These are phyloP conservation scores for Cylindroiulus punctatus DNA, from an alignment of 2,888 invertebrate species.

Conservation along the genomic window DNA sequence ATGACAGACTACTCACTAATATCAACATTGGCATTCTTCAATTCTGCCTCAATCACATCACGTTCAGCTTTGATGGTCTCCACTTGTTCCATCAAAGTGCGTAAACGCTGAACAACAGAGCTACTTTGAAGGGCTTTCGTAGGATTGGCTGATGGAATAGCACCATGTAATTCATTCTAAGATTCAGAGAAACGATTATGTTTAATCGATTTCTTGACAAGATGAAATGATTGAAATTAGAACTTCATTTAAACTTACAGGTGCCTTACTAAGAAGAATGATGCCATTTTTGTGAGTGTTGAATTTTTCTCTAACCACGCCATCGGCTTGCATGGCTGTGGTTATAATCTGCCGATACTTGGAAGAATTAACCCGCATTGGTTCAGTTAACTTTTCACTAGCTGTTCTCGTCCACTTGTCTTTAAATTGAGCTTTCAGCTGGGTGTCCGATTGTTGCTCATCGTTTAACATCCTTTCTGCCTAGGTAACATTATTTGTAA, in stretches of 20 bases:
- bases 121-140: constrained; percentile 69
- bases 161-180: constrained; percentile 73
- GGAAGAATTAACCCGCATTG: constrained; percentile 85
- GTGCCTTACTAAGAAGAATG: constrained; percentile 79
- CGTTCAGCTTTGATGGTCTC: constrained; percentile 88
- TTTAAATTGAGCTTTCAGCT: constrained; percentile 88
- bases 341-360: constrained; percentile 89
- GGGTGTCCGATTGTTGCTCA: constrained; percentile 89
- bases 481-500: constrained; percentile 65
- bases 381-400: constrained; percentile 87
- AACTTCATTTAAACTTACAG: constrained; percentile 62
- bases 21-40: constrained; percentile 81
- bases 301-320: constrained; percentile 87
- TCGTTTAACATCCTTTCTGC: constrained; percentile 86
- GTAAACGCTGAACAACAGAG: constrained; percentile 75
- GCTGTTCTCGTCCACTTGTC: constrained; percentile 91
- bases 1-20: constrained; percentile 72
- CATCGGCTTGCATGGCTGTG: constrained; percentile 84
- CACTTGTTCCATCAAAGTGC: constrained; percentile 82
- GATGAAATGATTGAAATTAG: not conserved
- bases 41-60: constrained; percentile 86
- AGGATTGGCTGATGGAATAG: constrained; percentile 74
- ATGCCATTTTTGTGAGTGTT: constrained; percentile 81
- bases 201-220: not conserved
- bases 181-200: not conserved